Evolutionary conservation across 1,140 invertebrate species (phyloP), one percentile per base, ranked within the genome.

Genomic region (Sycophaga agraensis): DNA sequence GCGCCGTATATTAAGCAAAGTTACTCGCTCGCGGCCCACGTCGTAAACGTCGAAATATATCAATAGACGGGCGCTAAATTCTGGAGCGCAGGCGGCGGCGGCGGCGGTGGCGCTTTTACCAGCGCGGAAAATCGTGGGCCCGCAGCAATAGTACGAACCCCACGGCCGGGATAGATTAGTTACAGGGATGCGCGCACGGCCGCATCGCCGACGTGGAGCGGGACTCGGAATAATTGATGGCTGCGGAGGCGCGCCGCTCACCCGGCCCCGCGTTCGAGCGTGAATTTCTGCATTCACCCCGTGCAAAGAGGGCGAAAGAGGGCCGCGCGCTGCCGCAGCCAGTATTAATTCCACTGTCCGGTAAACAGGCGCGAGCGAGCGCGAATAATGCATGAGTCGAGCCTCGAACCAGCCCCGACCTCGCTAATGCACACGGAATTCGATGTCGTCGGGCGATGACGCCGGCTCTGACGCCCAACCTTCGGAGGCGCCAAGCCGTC

Each of bases 1-100:
- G 26, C 19, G 48, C 46, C 65, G 64, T 73, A 71, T 66, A 74
- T 75, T 71, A 73, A 48, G 66, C 51, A 61, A 76, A 75, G 68
- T 75, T 75, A 72, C 64, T 70, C 66, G 46, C 28, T 6, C 24
- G 62, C 73, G 70, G 46, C 28, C 7, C 24, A 62, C 73, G 70
- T 76, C 71, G 73, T 76, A 77, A 77, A 77, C 49, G 71, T 74
- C 72, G 67, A 69, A 75, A 76, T 74, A 75, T 73, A 77, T 77
- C 72, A 76, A 73, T 75, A 75, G 70, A 50, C 65, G 62, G 67
- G 59, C 66, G 66, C 63, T 67, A 70, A 72, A 70, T 74, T 72
- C 70, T 63, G 22, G 16, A 16, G 7, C 14, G n/a, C n/a, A n/a
- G n/a, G n/a, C n/a, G n/a, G n/a, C n/a, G n/a, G n/a, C n/a, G n/a